Evolutionary conservation across 1,140 invertebrate species (phyloP), one percentile per base, ranked within the genome.

Genomic region (Oedothorax gibbosus): DNA sequence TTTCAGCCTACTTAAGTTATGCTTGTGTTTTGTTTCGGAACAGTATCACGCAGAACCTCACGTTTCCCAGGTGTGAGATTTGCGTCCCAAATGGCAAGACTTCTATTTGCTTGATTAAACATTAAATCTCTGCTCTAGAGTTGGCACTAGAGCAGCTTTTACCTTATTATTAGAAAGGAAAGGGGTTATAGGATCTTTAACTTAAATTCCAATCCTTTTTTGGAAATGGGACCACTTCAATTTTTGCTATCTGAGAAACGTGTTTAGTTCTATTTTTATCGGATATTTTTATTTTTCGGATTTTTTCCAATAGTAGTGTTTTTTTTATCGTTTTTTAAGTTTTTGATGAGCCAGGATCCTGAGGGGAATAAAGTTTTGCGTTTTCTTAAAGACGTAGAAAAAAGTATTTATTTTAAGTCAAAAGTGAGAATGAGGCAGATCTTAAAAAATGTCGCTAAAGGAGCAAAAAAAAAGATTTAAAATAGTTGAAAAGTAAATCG

Each of bases 91-190:
- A 82, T 64, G 78, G 60, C 66, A 72, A 20, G 68, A 62, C 60
- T 71, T 69, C 79, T 82, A 82, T 82, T 82, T 82, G 79, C 79
- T 73, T 72, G 79, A 82, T 82, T 82, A 82, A 82, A 73, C 79
- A 82, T 82, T 82, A 82, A 82, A 73, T 82, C 69, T 73, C 12
- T 81, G n/a, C 69, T 7, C 49, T 64, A 35, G 64, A 60, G 78
- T 15, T 69, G 49, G 60, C 78, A 57, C 60, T 80, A 60, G 15
- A 18, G 15, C 49, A 35, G 3, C 21, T 57, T 54, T 20, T 11
- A 14, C 50, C 66, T 82, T 82, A 82, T 72, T 82, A 82, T 82
- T 82, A 64, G 68, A n/a, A 82, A 15, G 64, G 68, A 14, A 82
- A 73, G 69, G 20, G 69, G 20, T 50, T 21, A 69, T 57, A 10